Base-by-base conservation (phyloP, 1,140 invertebrate genomes). In the Drepana arcuata region DNA sequence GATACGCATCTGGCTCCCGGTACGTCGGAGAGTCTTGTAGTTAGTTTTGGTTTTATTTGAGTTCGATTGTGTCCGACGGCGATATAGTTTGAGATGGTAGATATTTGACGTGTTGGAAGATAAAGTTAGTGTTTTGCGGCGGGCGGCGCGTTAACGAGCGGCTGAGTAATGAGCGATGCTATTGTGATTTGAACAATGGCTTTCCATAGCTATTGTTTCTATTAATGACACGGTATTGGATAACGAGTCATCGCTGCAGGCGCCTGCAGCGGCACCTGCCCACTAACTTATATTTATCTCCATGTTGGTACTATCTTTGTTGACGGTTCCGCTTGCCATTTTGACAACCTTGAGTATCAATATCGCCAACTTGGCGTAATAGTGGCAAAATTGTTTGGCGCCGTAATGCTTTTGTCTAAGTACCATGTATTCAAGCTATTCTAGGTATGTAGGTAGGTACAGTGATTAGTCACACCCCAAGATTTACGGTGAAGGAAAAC, bases 91-190 rank as follows among this genome's bases (percentile, higher is more conserved):
- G 60, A 77, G 75, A 77, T 80, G 47, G 57, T 40, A 80, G 75
- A 80, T 77, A 69, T 75, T 74, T 73, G 75, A 77, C 75, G 66
- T 68, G 55, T 49, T 48, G 43, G 49, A 51, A 73, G 75, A 80
- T 80, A 80, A 80, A 80, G 75, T 77, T 77, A 74, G 68, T 70
- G 70, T 73, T 68, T 66, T 65, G 71, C 60, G 60, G 63, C 58
- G 62, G 68, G 44, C 54, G 56, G 42, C 55, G 66, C 70, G 71
- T 74, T 79, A 79, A 79, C 74, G 72, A 80, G 72, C 58, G 41
- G 47, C 55, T 80, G 75, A 77, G 75, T 80, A 77, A 80, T 77
- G 68, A 75, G 71, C 56, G 59, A 48, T 39, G 63, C 68, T 61
- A 73, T 80, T 74, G 75, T 74, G 60, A 54, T 61, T 52, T 68